Evolutionary conservation across 2,797 vertebrate genomes (phyloP).

Genomic region (Pogoniulus pusillus): DNA sequence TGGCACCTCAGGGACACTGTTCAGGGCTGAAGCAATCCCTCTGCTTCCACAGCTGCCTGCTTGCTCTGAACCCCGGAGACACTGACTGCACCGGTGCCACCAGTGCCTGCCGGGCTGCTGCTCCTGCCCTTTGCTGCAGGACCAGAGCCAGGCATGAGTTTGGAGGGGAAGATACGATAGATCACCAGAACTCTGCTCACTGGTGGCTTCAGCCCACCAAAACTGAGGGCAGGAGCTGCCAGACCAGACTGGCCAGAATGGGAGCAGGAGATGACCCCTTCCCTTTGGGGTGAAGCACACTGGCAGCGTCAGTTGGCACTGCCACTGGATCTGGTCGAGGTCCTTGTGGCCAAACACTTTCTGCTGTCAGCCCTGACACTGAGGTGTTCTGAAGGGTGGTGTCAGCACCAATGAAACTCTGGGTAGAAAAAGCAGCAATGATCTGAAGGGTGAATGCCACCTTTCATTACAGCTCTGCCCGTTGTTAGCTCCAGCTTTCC

Average conservation of each 20-base stretch:
- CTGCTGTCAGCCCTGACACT: neutral
- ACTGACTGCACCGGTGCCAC: rapidly evolving
- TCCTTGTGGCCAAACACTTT: neutral
- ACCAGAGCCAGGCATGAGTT: neutral
- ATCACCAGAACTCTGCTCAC: neutral
- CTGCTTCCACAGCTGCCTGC: neutral
- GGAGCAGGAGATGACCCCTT: rapidly evolving
- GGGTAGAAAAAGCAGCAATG: neutral
- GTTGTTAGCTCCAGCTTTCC: neutral
- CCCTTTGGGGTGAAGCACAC: neutral
- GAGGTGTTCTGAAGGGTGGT: neutral
- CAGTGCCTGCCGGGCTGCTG: neutral
- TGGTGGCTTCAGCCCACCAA: rapidly evolving
- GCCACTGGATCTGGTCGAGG: neutral
- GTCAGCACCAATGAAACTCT: conserved; percentile 4
- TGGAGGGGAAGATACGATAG: neutral
- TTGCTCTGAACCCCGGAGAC: neutral
- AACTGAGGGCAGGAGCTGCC: neutral
- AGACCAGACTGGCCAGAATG: neutral
- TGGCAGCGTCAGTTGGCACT: rapidly evolving
- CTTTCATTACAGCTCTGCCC: neutral
- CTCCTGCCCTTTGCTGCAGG: neutral
- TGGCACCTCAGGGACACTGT: neutral
- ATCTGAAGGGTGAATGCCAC: conserved; percentile 2
- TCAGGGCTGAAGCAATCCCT: neutral